phyloP scores from a whole-genome alignment of 2,888 invertebrate species.

The Chymomyza amoena region DNA sequence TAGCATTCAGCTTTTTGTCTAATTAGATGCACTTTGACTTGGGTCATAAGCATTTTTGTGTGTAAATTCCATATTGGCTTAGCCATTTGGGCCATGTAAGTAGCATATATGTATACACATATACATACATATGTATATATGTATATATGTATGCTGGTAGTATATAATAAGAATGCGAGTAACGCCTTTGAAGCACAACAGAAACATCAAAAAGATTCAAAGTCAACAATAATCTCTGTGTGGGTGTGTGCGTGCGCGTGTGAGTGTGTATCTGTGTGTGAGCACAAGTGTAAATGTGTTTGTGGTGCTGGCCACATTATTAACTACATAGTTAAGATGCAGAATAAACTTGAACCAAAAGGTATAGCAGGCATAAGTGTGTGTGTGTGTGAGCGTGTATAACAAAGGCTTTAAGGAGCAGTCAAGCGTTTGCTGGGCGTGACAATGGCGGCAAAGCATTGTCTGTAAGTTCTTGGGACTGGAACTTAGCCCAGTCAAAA shows the following conservation, averaged over 20 bases:
- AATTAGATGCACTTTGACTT: background rate
- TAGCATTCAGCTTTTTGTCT: background rate
- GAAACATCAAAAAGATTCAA: conserved; percentile 64
- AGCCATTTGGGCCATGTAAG: background rate
- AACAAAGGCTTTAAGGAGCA: conserved; percentile 21
- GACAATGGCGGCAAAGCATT: background rate
- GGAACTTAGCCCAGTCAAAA: background rate
- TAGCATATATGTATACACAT: background rate
- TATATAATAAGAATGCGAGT: conserved; percentile 50
- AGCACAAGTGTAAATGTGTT: background rate
- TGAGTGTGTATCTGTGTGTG: background rate
- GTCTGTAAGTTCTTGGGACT: background rate
- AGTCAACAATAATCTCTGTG: conserved; percentile 45
- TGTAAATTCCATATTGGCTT: background rate
- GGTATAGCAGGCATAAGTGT: background rate
- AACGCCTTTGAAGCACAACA: conserved; percentile 58
- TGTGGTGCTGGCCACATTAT: conserved; percentile 57
- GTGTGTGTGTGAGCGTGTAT: background rate
- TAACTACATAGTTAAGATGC: conserved; percentile 55
- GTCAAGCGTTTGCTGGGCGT: conserved; percentile 27
- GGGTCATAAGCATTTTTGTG: background rate
- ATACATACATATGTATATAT: too few relatives aligned
- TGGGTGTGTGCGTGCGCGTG: background rate
- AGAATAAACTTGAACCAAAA: conserved; percentile 55
- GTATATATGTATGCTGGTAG: background rate